phyloP scores from a whole-genome alignment of 2,797 vertebrate genomes.

The Arrhamphus sclerolepis region DNA sequence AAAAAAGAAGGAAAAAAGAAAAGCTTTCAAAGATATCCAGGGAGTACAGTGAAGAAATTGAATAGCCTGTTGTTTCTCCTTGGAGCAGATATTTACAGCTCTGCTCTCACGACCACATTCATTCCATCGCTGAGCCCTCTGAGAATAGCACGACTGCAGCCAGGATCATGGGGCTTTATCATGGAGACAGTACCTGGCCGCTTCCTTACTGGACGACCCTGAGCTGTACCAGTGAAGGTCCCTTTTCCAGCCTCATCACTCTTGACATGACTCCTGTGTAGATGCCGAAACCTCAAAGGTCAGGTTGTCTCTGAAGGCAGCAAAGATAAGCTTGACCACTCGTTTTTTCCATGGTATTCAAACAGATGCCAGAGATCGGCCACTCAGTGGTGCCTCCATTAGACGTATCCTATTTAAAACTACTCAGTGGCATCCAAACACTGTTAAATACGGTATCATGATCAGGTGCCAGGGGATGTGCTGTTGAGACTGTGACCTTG shows the following conservation, averaged over 20 bases:
- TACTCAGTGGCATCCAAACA: slow-evolving; percentile 36
- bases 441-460: slow-evolving; percentile 26
- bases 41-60: slow-evolving; percentile 11
- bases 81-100: slow-evolving; percentile 35
- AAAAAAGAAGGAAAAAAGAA: neutral
- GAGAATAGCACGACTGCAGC: slow-evolving; percentile 44
- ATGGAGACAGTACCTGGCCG: slow-evolving; percentile 39
- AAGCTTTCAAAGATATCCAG: neutral
- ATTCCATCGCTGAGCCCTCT: slow-evolving; percentile 52
- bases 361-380: slow-evolving; percentile 41
- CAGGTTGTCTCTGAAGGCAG: slow-evolving; percentile 46
- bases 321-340: slow-evolving; percentile 45
- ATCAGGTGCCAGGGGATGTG: slow-evolving; percentile 27
- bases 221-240: slow-evolving; percentile 23
- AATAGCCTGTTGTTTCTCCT: slow-evolving; percentile 37
- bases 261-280: slow-evolving; percentile 16
- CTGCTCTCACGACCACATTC: slow-evolving; percentile 33
- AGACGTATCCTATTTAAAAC: slow-evolving; percentile 60
- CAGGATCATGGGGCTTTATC: slow-evolving; percentile 35
- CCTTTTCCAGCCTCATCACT: slow-evolving; percentile 41
- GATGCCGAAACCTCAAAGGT: slow-evolving; percentile 40
- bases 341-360: slow-evolving; percentile 52
- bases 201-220: slow-evolving; percentile 26
- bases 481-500: slow-evolving; percentile 48
- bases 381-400: slow-evolving; percentile 24